Evolutionary conservation across 2,888 invertebrate species (phyloP).

Genomic region (Rhogogaster chlorosoma): DNA sequence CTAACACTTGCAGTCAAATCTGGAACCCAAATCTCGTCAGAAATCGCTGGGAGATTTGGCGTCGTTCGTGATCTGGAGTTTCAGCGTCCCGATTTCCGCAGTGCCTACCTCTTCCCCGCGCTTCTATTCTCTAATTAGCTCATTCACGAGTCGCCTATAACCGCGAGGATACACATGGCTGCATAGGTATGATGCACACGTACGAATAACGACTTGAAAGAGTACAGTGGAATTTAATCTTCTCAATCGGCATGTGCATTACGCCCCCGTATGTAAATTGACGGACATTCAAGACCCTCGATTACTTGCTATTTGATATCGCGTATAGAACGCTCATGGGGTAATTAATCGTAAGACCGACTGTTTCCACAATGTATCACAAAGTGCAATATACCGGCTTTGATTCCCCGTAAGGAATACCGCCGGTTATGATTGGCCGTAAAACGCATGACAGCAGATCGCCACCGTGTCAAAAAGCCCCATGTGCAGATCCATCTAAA

Average conservation of each 20-base stretch:
- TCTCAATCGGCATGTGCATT: not conserved
- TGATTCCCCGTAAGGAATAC: conserved; percentile 49
- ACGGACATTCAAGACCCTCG: not conserved
- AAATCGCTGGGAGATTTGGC: conserved; percentile 66
- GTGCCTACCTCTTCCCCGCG: not conserved
- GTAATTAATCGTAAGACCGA: not conserved
- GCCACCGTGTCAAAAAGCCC: conserved; percentile 28
- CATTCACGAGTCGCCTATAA: not conserved
- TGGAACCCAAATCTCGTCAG: conserved; percentile 70
- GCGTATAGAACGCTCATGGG: not conserved
- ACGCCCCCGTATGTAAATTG: not conserved
- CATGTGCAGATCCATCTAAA: too few species aligned
- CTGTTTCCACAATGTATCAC: not conserved
- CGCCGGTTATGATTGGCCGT: conserved; percentile 72
- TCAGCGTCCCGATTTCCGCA: conserved; percentile 30
- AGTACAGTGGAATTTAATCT: not conserved
- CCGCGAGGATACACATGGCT: not conserved
- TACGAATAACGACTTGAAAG: not conserved
- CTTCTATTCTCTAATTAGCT: not conserved
- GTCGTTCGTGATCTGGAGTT: conserved; percentile 19
- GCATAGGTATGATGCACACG: not conserved
- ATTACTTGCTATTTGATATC: not conserved
- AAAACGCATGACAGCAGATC: conserved; percentile 71
- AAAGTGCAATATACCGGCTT: not conserved
- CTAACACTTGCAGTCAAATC: conserved; percentile 71